phyloP scores from a whole-genome alignment of 2,888 invertebrate genomes.

The Dione juno region DNA sequence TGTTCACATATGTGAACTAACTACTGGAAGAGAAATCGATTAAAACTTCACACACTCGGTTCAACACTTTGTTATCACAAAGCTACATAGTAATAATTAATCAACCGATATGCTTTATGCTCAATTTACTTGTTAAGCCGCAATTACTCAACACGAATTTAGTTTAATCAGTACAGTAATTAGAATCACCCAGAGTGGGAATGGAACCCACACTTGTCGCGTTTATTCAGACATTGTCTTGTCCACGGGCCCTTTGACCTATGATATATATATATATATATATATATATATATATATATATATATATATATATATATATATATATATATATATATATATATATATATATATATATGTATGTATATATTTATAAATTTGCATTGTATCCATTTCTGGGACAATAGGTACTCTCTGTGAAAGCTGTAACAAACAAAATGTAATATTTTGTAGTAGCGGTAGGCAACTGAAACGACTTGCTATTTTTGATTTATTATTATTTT shows the following conservation, averaged over 20 bases:
- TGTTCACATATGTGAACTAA: no score
- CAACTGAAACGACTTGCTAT: background rate
- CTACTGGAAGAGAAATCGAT: background rate
- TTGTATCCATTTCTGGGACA: slow-evolving; percentile 16
- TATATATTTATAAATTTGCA: background rate
- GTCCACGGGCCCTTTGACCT: no score
- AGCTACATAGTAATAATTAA: background rate
- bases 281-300: no score
- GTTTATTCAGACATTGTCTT: no score
- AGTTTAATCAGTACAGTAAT: background rate
- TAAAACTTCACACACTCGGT: background rate
- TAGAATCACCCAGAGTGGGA: no score
- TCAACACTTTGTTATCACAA: slow-evolving; percentile 4
- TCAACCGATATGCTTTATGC: slow-evolving; percentile 1
- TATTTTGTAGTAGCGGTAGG: slow-evolving; percentile 1
- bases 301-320: no score
- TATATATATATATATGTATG: background rate
- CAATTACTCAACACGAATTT: slow-evolving; percentile 15
- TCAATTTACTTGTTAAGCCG: slow-evolving; percentile 8
- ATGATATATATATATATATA: no score
- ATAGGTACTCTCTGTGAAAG: slow-evolving; percentile 17
- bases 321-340: no score
- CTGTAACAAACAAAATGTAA: slow-evolving; percentile 18
- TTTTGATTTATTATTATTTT: slow-evolving; percentile 10
- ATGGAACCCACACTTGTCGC: no score